Evolutionary conservation across 1,140 invertebrate genomes (phyloP), one percentile per base, ranked within the genome.

Genomic region (Formica exsecta): DNA sequence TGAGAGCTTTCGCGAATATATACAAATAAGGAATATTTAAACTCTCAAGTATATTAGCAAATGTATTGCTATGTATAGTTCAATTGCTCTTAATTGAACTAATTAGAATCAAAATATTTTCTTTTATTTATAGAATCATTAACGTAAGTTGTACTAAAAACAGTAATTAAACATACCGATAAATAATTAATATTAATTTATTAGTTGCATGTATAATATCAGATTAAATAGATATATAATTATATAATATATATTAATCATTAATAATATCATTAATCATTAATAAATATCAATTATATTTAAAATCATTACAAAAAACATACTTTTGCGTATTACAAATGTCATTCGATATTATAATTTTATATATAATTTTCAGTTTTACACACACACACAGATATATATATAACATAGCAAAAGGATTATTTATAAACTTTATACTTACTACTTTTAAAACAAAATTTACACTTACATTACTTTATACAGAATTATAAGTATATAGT

Each of bases 131-230:
- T 29, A 11, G 0, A 66, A 25, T 16, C 16, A 48, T 41, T 22
- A 36, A 44, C 9, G 19, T 36, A 25, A 77, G 29, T 61, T 59
- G 0, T 5, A 11, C 13, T 25, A 36, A 5, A 61, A 61, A 51
- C n/a, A n/a, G n/a, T 25, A 73, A 4, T 83, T 74, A 83, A 57
- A 44, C 19, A 38, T 11, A 38, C 13, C 13, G 6, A 48, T 65
- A 44, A 76, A 81, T 11, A 3, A 25, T 61, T 62, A n/a, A 36
- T 61, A 74, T 74, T 83, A 62, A 83, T 83, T 32, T 32, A 74
- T 32, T 32, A 48, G 73, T 74, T 73, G 6, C 19, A 29, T 25
- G 54, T 5, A 59, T 44, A 73, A 71, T 81, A 59, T 29, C 9
- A 22, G 61, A 25, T 83, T 73, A 62, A 11, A 74, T 61, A 9